These are phyloP conservation scores for Microhierax caerulescens DNA, from an alignment of 2,797 vertebrate genomes.

Conservation along the genomic window DNA sequence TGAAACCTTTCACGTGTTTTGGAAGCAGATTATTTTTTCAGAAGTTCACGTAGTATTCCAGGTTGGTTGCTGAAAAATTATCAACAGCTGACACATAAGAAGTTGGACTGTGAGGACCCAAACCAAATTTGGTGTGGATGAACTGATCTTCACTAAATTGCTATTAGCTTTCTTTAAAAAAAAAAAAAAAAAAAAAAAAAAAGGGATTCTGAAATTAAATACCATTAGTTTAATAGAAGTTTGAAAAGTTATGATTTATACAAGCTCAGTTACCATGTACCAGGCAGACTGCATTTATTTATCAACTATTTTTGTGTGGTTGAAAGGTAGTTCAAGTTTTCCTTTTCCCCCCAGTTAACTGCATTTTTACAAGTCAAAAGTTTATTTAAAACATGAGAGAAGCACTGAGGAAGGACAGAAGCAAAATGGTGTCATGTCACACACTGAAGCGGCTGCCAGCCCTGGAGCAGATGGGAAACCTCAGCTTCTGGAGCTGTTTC, in stretches of 20 bases:
- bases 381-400: slow-evolving; percentile 70
- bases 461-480: background rate
- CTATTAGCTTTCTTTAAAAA: slow-evolving; percentile 38
- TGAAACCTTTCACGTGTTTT: background rate
- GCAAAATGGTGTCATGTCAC: slow-evolving; percentile 36
- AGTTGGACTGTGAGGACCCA: slow-evolving; percentile 40
- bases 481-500: background rate
- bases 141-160: slow-evolving; percentile 45
- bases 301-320: slow-evolving; percentile 70
- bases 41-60: background rate
- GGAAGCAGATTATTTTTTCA: background rate
- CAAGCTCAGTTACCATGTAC: slow-evolving; percentile 28
- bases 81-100: slow-evolving; percentile 35
- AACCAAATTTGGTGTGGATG: slow-evolving; percentile 43
- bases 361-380: slow-evolving; percentile 60
- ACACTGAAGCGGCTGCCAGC: slow-evolving; percentile 1
- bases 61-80: slow-evolving; percentile 53
- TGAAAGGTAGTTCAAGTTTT: slow-evolving; percentile 51
- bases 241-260: slow-evolving; percentile 63
- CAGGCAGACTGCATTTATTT: slow-evolving; percentile 48
- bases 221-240: slow-evolving; percentile 64
- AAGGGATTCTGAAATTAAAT: slow-evolving; percentile 47
- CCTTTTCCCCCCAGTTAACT: slow-evolving; percentile 46
- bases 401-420: slow-evolving; percentile 52
- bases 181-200: too few species aligned